Evolutionary conservation across 2,888 invertebrate species (phyloP).

Genomic region (Cactoblastis cactorum): DNA sequence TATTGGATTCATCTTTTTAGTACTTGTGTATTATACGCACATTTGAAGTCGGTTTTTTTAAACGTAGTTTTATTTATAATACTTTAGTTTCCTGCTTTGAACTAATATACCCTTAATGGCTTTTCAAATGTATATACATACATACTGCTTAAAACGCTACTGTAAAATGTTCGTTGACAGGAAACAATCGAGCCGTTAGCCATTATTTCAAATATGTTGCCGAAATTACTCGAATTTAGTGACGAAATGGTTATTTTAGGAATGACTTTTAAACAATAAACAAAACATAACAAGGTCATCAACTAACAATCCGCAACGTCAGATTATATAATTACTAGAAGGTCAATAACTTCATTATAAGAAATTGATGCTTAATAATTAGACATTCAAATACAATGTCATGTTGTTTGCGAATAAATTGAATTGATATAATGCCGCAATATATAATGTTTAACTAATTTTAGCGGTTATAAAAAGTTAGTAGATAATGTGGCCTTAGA

Average conservation of each 20-base stretch:
- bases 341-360: not conserved
- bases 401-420: too few relatives aligned
- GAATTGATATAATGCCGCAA: not conserved
- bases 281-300: not conserved
- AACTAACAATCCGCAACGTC: not conserved
- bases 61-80: not conserved
- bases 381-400: too few relatives aligned
- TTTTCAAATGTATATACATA: too few relatives aligned
- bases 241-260: slow-evolving; percentile 4
- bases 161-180: not conserved
- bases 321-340: not conserved
- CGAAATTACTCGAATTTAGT: not conserved
- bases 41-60: too few relatives aligned
- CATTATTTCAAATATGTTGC: not conserved
- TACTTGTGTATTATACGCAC: too few relatives aligned
- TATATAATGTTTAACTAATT: not conserved
- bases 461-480: not conserved
- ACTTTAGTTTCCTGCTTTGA: not conserved
- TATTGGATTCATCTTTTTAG: too few relatives aligned
- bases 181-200: not conserved
- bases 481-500: not conserved
- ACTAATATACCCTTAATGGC: not conserved
- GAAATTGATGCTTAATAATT: too few relatives aligned
- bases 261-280: not conserved
- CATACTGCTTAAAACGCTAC: too few relatives aligned